Evolutionary conservation across 2,113 vertebrate genomes (phyloP).

Genomic region (Gasterosteus aculeatus): DNA sequence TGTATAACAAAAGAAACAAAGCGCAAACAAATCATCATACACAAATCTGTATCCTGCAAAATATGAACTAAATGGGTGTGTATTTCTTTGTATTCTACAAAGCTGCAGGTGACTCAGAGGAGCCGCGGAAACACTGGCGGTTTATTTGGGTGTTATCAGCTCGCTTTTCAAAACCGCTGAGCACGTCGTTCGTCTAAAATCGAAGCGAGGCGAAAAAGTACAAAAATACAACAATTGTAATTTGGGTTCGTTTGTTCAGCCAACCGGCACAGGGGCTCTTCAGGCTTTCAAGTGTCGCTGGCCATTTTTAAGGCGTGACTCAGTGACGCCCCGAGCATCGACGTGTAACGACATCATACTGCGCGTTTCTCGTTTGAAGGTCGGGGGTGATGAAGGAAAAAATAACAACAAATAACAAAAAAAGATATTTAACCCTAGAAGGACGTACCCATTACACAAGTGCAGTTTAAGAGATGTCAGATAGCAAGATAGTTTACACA

Average conservation of each 20-base stretch:
- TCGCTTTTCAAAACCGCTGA: not conserved
- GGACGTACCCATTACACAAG: constrained; percentile 4
- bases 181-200: not conserved
- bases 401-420: not conserved
- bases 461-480: not conserved
- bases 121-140: not conserved
- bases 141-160: not conserved
- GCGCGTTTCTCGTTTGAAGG: not conserved
- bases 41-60: not conserved
- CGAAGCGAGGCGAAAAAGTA: not conserved
- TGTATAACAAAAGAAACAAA: not conserved
- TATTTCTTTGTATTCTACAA: not conserved
- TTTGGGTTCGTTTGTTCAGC: not conserved
- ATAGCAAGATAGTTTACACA: not conserved
- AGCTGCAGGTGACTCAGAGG: constrained; percentile 8
- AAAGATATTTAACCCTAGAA: constrained; percentile 20
- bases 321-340: not conserved
- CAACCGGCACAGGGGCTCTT: not conserved
- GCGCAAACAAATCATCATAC: not conserved
- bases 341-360: constrained; percentile 14
- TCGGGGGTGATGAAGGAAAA: not conserved
- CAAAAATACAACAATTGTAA: constrained; percentile 2
- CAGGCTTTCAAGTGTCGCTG: not conserved
- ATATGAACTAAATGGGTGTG: constrained; percentile 10
- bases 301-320: not conserved